These are phyloP conservation scores for Siniperca knerii DNA, from an alignment of 2,113 vertebrate species.

Conservation along the genomic window DNA sequence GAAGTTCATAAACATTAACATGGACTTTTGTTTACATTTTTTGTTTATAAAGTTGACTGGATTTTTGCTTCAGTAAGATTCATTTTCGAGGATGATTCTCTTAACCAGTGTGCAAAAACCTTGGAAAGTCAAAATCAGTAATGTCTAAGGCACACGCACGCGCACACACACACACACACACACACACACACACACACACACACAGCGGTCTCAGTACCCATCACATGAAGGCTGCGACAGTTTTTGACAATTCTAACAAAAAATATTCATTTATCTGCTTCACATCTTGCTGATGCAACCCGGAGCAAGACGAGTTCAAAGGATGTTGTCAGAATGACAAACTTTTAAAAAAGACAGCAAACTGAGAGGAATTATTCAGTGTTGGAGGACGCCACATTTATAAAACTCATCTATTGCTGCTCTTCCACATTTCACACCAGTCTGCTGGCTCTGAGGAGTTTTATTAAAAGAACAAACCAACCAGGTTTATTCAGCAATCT, in stretches of 20 bases:
- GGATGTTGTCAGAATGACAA: slow-evolving; percentile 46
- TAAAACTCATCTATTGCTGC: background rate
- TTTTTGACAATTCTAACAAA: slow-evolving; percentile 71
- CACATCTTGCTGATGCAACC: slow-evolving; percentile 72
- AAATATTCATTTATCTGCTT: slow-evolving; percentile 69
- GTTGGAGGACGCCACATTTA: background rate
- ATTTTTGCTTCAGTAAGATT: slow-evolving; percentile 19
- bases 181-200: slow-evolving; percentile 8
- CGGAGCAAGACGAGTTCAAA: slow-evolving; percentile 72
- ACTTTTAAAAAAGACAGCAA: background rate
- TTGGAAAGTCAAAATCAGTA: slow-evolving; percentile 20
- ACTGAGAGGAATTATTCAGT: slow-evolving; percentile 31
- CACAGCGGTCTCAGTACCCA: slow-evolving; percentile 19
- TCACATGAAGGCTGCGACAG: slow-evolving; percentile 64
- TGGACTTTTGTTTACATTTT: slow-evolving; percentile 1
- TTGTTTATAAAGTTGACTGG: slow-evolving; percentile 14
- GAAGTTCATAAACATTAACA: background rate
- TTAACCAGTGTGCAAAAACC: slow-evolving; percentile 15
- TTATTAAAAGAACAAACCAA: background rate
- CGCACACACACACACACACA: slow-evolving; percentile 16
- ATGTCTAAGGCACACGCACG: background rate
- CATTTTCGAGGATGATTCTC: slow-evolving; percentile 35
- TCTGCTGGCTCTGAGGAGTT: background rate
- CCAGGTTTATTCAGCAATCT: slow-evolving; percentile 9
- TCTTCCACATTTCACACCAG: background rate